These are phyloP conservation scores for Lipophrys pholis DNA, from an alignment of 2,113 vertebrate genomes.

Conservation along the genomic window DNA sequence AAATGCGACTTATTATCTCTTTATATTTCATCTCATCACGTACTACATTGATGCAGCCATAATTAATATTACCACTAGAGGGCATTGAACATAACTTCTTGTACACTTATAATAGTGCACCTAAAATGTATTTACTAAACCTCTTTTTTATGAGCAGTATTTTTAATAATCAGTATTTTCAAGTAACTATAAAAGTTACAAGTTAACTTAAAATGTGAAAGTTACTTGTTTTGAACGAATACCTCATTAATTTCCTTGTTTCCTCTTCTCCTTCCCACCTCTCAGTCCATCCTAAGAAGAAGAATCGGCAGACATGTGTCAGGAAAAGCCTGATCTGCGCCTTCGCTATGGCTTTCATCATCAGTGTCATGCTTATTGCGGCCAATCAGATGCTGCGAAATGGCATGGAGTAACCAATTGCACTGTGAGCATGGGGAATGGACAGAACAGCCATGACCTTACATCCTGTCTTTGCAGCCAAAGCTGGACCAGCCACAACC, in stretches of 20 bases:
- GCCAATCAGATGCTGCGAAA: constrained; percentile 99
- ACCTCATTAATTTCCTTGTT: not conserved
- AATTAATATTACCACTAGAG: no score
- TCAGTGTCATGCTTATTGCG: constrained; percentile 98
- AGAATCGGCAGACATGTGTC: constrained; percentile 97
- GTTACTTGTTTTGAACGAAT: not conserved
- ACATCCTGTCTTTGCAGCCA: constrained; percentile 71
- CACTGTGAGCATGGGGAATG: constrained; percentile 84
- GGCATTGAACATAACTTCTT: no score
- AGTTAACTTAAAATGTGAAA: no score
- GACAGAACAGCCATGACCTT: constrained; percentile 74
- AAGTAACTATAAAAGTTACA: no score
- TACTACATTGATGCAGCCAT: no score
- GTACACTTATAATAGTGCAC: no score
- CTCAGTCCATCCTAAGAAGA: constrained; percentile 95
- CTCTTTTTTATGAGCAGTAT: no score
- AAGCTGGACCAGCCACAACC: constrained; percentile 74
- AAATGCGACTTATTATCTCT: no score
- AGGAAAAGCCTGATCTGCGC: constrained; percentile 99
- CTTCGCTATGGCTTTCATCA: constrained; percentile 99
- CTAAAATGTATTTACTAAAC: no score
- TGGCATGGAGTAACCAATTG: constrained; percentile 93
- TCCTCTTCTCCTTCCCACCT: constrained; percentile 12
- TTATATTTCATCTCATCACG: no score
- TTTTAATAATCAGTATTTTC: no score